Percentiles rank a stretch among this genome's conserved stretches.
These are phyloP conservation scores for Phallusia fumigata DNA, from an alignment of 23 tunicate species.

Conservation along the genomic window DNA sequence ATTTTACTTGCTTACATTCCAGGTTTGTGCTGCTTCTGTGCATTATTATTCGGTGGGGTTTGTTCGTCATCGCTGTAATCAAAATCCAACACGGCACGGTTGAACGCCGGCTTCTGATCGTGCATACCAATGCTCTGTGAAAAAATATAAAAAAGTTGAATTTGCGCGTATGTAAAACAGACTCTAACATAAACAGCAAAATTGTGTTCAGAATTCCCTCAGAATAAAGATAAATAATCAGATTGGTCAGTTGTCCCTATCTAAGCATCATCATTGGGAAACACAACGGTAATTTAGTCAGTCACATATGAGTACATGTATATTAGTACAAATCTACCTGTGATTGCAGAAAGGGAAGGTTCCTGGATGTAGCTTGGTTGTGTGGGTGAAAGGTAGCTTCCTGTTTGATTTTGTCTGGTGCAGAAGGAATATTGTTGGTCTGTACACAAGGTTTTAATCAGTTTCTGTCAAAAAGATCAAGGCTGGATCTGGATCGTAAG, in stretches of 20 bases:
- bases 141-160: too few species aligned
- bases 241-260: constrained; percentile 32
- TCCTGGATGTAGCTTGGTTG: too few species aligned
- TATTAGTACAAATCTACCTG: neutral
- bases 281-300: too few species aligned
- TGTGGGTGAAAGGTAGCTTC: neutral
- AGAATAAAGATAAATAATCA: neutral
- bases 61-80: constrained; percentile 92
- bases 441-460: neutral
- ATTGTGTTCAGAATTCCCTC: neutral
- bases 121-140: neutral
- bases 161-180: neutral
- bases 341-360: constrained; percentile 9
- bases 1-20: neutral
- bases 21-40: neutral
- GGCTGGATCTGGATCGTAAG: too few species aligned
- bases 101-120: constrained; percentile 52
- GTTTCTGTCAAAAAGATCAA: too few species aligned
- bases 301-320: too few species aligned
- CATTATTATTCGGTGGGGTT: constrained; percentile 33
- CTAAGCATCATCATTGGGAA: constrained; percentile 28
- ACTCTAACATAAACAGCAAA: neutral
- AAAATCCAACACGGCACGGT: constrained; percentile 76
- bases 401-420: neutral
- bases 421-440: neutral